Conservation (phyloP, 2,797 vertebrate genomes). For the Emydoidea blandingii region DNA sequence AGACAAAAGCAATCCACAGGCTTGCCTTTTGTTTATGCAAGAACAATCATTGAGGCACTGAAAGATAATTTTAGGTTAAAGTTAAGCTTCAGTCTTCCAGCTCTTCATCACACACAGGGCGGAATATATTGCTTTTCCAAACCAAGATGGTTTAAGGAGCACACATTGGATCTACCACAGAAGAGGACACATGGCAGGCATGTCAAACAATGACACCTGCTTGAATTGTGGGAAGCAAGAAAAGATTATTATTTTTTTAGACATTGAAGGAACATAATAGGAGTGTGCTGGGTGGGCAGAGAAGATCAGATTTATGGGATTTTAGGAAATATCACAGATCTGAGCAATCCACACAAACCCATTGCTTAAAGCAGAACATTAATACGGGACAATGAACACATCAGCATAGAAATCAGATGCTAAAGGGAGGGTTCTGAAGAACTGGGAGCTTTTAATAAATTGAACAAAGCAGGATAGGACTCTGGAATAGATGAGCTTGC, state of each 20-base stretch:
- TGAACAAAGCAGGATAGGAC: background rate
- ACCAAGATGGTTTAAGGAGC: background rate
- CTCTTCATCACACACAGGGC: background rate
- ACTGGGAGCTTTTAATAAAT: background rate
- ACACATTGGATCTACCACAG: background rate
- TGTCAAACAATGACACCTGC: background rate
- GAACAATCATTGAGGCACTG: constrained; percentile 4
- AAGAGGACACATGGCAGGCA: background rate
- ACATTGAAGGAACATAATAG: background rate
- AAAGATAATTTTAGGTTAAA: background rate
- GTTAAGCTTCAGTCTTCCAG: background rate
- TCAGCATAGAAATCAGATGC: background rate
- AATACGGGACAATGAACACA: background rate
- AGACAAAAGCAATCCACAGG: constrained; percentile 35
- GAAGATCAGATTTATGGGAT: background rate
- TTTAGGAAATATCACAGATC: background rate
- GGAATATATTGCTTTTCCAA: background rate
- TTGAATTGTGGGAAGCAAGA: background rate
- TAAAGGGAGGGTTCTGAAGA: background rate
- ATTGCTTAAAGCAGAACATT: background rate
- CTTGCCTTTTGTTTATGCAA: constrained; percentile 28
- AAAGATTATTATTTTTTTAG: background rate
- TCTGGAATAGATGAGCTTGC: background rate
- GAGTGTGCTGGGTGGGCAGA: background rate
- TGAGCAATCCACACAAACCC: background rate